Percentiles rank a stretch among this genome's conserved stretches.
phyloP scores from a whole-genome alignment of 2,888 invertebrate species.

The Plagodis dolabraria region DNA sequence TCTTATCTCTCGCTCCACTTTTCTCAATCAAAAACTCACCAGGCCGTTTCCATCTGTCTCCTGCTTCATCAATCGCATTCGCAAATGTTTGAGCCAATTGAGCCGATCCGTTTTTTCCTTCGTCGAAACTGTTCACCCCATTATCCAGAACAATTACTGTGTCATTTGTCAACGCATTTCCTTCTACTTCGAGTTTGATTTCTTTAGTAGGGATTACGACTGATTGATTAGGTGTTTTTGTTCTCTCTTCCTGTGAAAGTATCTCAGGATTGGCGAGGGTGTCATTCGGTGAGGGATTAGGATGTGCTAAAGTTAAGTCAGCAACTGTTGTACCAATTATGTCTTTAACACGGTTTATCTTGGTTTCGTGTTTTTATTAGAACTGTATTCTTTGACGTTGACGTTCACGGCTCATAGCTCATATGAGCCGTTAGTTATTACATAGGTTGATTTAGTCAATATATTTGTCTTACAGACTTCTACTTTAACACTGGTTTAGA shows the following conservation, averaged over 20 bases:
- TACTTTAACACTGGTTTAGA: too few species aligned
- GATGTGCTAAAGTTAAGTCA: slow-evolving; percentile 22
- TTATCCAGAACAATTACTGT: slow-evolving; percentile 74
- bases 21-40: slow-evolving; percentile 52
- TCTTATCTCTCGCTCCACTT: slow-evolving; percentile 14
- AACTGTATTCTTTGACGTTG: too few species aligned
- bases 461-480: too few species aligned
- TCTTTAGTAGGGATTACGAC: slow-evolving; percentile 65
- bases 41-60: slow-evolving; percentile 67
- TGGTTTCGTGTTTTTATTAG: too few species aligned
- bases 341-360: slow-evolving; percentile 10
- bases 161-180: slow-evolving; percentile 75
- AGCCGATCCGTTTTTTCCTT: slow-evolving; percentile 62
- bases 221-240: slow-evolving; percentile 73
- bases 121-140: slow-evolving; percentile 51
- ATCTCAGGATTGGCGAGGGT: slow-evolving; percentile 28
- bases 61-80: slow-evolving; percentile 72
- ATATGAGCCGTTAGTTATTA: too few species aligned
- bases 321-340: slow-evolving; percentile 18
- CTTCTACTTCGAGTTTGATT: slow-evolving; percentile 65
- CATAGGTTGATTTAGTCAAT: too few species aligned
- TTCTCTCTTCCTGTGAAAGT: slow-evolving; percentile 33
- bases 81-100: slow-evolving; percentile 66
- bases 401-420: too few species aligned
- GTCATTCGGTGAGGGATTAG: slow-evolving; percentile 26